Evolutionary conservation across 2,113 vertebrate species (phyloP), one percentile per base, ranked within the genome.

Genomic region (Ochotona curzoniae): DNA sequence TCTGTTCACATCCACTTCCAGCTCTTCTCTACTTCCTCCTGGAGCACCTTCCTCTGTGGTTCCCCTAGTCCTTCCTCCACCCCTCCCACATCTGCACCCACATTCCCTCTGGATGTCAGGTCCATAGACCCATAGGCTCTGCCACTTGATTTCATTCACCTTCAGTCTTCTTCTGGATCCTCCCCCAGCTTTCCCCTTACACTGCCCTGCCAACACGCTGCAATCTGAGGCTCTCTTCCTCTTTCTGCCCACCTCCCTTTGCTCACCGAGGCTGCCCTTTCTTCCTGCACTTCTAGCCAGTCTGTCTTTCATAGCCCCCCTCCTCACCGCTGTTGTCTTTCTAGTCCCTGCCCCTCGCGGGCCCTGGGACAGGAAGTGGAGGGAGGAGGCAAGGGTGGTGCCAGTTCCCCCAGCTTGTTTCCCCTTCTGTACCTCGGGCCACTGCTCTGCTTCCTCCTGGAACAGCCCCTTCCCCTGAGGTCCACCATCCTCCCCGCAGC

Each of bases 301-400:
- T 93, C 89, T 94, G 91, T 61, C 60, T 89, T 89, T 90, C 8
- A 0, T 21, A 93, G 89, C 64, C 89, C 96, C 64, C 90, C 89
- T 67, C 35, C 88, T 89, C 86, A 89, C 71, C 26, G 47, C 76
- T 92, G 94, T 91, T 95, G 94, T 95, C 96, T 94, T 94, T 95
- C 83, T 94, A 71, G 87, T 92, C 94, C 73, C 87, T 95, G 87
- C 94, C 89, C 86, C 83, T 94, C 14, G 49, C 89, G 91, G 96
- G 95, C 95, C 83, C 93, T 95, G 82, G 96, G 91, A 96, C 96
- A 95, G 96, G 96, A 97, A 96, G 94, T 93, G 87, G 89, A 97
- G 92, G 96, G 95, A 94, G 93, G 94, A 96, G 96, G 90, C 84
- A 81, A 81, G n/a, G 74, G 81, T 15, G 25, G 63, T 96, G 90